These are phyloP conservation scores for Gymnocheta viridis DNA, from an alignment of 2,888 invertebrate genomes.

Conservation along the genomic window DNA sequence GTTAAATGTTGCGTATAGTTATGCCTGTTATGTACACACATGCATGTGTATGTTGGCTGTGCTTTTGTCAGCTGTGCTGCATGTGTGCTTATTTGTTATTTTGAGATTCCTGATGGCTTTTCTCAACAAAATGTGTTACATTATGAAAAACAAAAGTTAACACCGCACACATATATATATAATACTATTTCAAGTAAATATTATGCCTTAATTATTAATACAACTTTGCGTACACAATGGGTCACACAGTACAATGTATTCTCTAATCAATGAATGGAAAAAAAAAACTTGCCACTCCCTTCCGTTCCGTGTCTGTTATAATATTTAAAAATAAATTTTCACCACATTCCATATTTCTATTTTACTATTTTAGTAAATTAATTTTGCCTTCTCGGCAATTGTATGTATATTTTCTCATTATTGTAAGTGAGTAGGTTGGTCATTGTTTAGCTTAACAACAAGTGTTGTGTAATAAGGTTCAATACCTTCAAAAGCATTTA, in stretches of 20 bases:
- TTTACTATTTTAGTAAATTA: not conserved
- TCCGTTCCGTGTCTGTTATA: not conserved
- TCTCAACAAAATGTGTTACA: constrained; percentile 61
- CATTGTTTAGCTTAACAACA: too few species aligned
- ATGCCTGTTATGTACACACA: not conserved
- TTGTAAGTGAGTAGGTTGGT: not conserved
- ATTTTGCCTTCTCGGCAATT: constrained; percentile 7
- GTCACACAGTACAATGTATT: not conserved
- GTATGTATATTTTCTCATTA: constrained; percentile 14
- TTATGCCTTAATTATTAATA: constrained; percentile 66
- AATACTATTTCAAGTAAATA: constrained; percentile 24
- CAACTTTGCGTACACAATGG: constrained; percentile 19
- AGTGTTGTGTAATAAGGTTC: not conserved
- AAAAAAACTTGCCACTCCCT: not conserved
- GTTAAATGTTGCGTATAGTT: constrained; percentile 33
- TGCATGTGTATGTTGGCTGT: not conserved
- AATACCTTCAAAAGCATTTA: not conserved
- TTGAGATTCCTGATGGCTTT: constrained; percentile 59
- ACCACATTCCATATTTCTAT: not conserved
- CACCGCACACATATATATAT: not conserved
- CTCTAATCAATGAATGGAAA: not conserved
- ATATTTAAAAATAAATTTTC: not conserved
- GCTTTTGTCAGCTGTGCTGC: not conserved
- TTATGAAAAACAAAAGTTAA: not conserved
- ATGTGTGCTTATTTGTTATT: constrained; percentile 22